A percentile compares a stretch with the other conserved stretches of the same genome.
Evolutionary conservation across 2,797 vertebrate genomes (phyloP).

Genomic region (Mormyrops boulengeri): DNA sequence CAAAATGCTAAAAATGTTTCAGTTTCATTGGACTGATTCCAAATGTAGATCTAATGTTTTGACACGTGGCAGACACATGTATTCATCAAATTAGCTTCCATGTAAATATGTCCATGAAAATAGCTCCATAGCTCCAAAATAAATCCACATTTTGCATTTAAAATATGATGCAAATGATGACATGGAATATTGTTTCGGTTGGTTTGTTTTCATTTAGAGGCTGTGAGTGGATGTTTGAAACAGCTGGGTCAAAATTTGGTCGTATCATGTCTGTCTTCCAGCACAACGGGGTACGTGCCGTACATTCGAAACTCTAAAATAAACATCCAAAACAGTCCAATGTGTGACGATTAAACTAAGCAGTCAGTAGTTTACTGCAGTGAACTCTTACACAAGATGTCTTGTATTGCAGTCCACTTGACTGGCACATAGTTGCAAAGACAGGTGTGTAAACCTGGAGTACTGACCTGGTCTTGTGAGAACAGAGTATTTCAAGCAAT

Average conservation of each 20-base stretch:
- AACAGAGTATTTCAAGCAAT: background rate
- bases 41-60: background rate
- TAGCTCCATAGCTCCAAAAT: background rate
- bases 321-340: background rate
- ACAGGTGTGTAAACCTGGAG: background rate
- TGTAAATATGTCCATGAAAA: slow-evolving; percentile 7
- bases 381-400: background rate
- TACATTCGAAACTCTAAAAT: background rate
- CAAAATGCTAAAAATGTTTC: background rate
- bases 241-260: background rate
- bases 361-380: background rate
- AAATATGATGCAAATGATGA: background rate
- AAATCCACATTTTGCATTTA: slow-evolving; percentile 8
- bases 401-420: background rate
- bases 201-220: slow-evolving; percentile 3
- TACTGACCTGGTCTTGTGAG: background rate
- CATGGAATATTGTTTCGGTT: background rate
- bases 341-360: background rate
- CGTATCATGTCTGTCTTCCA: background rate
- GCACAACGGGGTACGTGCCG: background rate
- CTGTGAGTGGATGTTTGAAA: background rate
- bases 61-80: slow-evolving; percentile 13
- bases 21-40: background rate
- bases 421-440: background rate
- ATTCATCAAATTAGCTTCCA: background rate